These are phyloP conservation scores for Morpho deidamia DNA, from an alignment of 2,888 invertebrate genomes.

Conservation along the genomic window DNA sequence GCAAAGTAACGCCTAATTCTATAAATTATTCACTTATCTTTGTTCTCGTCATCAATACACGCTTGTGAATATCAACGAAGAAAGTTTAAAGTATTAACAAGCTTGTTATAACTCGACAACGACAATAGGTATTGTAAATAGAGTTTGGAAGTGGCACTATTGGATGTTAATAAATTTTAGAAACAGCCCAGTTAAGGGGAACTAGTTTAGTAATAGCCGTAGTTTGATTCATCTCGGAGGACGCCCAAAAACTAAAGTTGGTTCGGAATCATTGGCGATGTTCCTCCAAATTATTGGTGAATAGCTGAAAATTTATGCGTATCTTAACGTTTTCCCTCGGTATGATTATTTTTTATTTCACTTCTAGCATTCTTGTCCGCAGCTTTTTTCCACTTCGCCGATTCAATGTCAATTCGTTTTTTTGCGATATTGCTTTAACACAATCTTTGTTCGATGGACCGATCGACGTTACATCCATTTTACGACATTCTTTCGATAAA, in stretches of 20 bases:
- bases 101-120: constrained; percentile 8
- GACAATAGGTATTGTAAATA: constrained; percentile 22
- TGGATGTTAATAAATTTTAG: constrained; percentile 22
- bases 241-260: constrained; percentile 21
- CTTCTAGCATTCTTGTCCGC: constrained; percentile 4
- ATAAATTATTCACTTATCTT: too few species aligned
- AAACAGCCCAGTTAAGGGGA: constrained; percentile 20
- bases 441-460: not conserved
- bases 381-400: constrained; percentile 15
- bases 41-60: too few species aligned
- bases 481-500: constrained; percentile 4
- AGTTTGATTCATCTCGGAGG: constrained; percentile 23
- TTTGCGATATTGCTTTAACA: constrained; percentile 1
- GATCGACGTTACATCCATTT: not conserved
- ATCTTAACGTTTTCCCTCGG: constrained; percentile 13
- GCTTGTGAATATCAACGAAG: too few species aligned
- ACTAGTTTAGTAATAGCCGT: constrained; percentile 22
- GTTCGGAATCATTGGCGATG: constrained; percentile 25
- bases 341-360: constrained; percentile 8
- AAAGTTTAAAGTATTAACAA: not conserved
- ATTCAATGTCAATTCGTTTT: constrained; percentile 1
- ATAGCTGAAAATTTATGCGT: constrained; percentile 21
- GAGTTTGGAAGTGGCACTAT: constrained; percentile 19
- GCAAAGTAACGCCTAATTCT: too few species aligned
- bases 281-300: not conserved